Percentiles rank a stretch among this genome's conserved stretches.
These are phyloP conservation scores for Argyrosomus japonicus DNA, from an alignment of 2,113 vertebrate species.

Conservation along the genomic window DNA sequence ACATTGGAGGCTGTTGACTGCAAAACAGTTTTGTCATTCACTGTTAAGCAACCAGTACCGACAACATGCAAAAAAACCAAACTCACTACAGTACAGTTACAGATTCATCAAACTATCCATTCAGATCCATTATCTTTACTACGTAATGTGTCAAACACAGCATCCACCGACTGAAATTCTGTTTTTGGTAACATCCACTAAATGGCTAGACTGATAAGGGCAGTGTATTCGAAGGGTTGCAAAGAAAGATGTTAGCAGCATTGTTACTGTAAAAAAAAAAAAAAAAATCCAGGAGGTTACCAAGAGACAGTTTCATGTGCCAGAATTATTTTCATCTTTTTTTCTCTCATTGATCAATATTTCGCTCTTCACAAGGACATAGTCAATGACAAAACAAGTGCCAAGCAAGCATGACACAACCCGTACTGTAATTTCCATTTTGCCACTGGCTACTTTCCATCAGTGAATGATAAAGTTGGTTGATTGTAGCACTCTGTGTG, in stretches of 20 bases:
- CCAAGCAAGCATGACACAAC: slow-evolving; percentile 83
- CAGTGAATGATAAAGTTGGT: slow-evolving; percentile 75
- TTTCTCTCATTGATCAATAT: slow-evolving; percentile 72
- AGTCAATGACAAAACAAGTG: slow-evolving; percentile 84
- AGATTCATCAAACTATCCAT: slow-evolving; percentile 19
- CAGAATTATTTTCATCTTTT: slow-evolving; percentile 60
- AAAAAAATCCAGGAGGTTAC: slow-evolving; percentile 32
- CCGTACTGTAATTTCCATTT: slow-evolving; percentile 85
- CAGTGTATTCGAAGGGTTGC: slow-evolving; percentile 6
- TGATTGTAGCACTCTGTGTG: slow-evolving; percentile 75
- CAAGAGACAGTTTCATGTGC: slow-evolving; percentile 63
- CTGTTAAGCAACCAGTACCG: slow-evolving; percentile 50
- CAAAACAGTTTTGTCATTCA: slow-evolving; percentile 27
- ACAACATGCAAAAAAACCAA: slow-evolving; percentile 6
- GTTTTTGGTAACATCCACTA: slow-evolving; percentile 23
- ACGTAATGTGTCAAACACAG: slow-evolving; percentile 30
- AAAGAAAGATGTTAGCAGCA: slow-evolving; percentile 25
- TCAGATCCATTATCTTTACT: slow-evolving; percentile 23
- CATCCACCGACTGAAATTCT: slow-evolving; percentile 14
- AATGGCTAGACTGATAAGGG: slow-evolving; percentile 1
- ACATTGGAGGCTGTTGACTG: slow-evolving; percentile 40
- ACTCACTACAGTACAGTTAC: slow-evolving; percentile 14
- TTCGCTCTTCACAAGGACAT: slow-evolving; percentile 78
- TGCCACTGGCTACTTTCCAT: slow-evolving; percentile 86
- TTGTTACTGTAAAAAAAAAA: slow-evolving; percentile 49